Percentiles rank a stretch among this genome's conserved stretches.
Evolutionary conservation across 2,888 invertebrate genomes (phyloP).

Genomic region (Trachelus tabidus): DNA sequence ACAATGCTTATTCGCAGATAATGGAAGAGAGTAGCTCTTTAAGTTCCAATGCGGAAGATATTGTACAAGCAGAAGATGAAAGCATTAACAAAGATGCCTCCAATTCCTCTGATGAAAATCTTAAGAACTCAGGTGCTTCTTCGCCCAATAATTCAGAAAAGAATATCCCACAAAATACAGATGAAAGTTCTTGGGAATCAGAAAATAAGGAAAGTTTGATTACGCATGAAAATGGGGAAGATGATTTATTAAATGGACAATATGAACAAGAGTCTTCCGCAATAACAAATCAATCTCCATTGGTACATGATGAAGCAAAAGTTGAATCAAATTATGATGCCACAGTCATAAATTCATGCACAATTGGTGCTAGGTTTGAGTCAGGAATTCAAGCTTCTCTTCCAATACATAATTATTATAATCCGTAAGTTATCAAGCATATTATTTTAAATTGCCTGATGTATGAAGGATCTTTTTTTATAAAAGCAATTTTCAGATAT

Average conservation of each 20-base stretch:
- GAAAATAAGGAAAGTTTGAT: not conserved
- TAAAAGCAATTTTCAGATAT: not conserved
- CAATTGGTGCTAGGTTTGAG: not conserved
- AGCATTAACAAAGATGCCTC: not conserved
- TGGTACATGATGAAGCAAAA: not conserved
- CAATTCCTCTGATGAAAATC: not conserved
- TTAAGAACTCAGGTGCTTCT: not conserved
- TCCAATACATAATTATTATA: not conserved
- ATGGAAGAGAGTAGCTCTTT: not conserved
- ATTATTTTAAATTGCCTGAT: not conserved
- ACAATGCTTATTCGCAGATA: not conserved
- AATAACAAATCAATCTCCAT: not conserved
- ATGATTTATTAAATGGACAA: not conserved
- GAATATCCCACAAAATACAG: not conserved
- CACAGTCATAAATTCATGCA: not conserved
- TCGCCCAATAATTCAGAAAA: not conserved
- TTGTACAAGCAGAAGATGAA: not conserved
- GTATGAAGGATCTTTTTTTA: not conserved
- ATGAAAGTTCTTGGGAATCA: not conserved
- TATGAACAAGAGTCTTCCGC: not conserved
- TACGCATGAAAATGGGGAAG: not conserved
- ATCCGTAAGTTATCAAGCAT: not conserved
- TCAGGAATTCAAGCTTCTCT: not conserved
- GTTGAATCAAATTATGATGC: not conserved
- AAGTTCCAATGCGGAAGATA: not conserved